Evolutionary conservation across 2,797 vertebrate species (phyloP), one percentile per base, ranked within the genome.

Genomic region (Mastacembelus armatus): DNA sequence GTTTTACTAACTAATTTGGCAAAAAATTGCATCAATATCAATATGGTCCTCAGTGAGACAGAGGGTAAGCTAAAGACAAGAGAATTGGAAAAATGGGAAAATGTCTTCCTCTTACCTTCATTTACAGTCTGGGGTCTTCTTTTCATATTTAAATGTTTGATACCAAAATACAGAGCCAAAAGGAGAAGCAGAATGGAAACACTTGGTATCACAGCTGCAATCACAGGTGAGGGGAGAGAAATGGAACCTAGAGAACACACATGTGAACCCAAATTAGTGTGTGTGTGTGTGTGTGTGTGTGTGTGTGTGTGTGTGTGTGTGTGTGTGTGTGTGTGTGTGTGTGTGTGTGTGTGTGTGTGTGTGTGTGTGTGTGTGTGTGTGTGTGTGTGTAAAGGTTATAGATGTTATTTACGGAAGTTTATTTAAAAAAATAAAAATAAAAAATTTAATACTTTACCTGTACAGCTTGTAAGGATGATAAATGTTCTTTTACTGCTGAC

Each of bases 71-170:
- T n/a, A 16, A 26, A 1, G 15, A 32, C 12, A n/a, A n/a, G 4
- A 22, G 6, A 11, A 4, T 2, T 1, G n/a, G n/a, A n/a, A n/a
- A n/a, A n/a, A n/a, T n/a, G n/a, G n/a, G n/a, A n/a, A n/a, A n/a
- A n/a, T n/a, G n/a, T 47, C 1, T 58, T 15, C 6, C 5, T 54
- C 50, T 58, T 38, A 75, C 71, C 74, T 10, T 58, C 18, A 4
- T 7, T 19, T n/a, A 35, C n/a, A 51, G 19, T 40, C 0, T 1
- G 15, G 16, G 51, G 14, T 15, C 8, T 38, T 4, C 1, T 27
- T 52, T 14, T 66, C 1, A 19, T 10, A 4, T 10, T 33, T 0
- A 47, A 3, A 21, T 30, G 27, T 18, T 45, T 63, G 5, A 58
- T 16, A 10, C 10, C 10, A 30, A 57, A n/a, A 32, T 55, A 38